Conservation (phyloP, 2,888 invertebrate species). For the Mesodorylaimus sp. region DNA sequence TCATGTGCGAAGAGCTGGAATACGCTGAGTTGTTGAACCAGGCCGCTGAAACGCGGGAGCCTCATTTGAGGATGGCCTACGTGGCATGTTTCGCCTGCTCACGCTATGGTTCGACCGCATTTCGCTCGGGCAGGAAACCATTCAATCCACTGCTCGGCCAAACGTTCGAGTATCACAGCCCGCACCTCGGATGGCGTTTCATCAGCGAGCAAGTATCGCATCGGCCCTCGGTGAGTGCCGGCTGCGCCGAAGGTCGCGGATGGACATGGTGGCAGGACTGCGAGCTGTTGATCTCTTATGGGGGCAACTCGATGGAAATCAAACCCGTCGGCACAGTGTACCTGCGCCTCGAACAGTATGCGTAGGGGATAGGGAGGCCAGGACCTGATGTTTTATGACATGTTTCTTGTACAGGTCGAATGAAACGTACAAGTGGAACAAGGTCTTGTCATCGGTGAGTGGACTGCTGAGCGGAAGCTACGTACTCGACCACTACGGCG, state of each 20-base stretch:
- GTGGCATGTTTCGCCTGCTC: slow-evolving; percentile 82
- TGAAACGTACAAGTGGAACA: slow-evolving; percentile 56
- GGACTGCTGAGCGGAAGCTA: slow-evolving; percentile 61
- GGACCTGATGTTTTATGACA: too few relatives aligned
- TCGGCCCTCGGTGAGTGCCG: slow-evolving; percentile 4
- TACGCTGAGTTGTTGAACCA: slow-evolving; percentile 3
- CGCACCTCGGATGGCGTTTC: slow-evolving; percentile 68
- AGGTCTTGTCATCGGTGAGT: slow-evolving; percentile 67
- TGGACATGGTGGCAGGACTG: slow-evolving; percentile 7
- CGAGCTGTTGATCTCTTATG: not conserved
- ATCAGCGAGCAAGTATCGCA: slow-evolving; percentile 51
- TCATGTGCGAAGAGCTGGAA: slow-evolving; percentile 5
- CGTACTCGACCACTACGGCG: slow-evolving; percentile 71
- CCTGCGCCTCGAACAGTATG: too few relatives aligned
- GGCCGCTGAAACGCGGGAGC: not conserved
- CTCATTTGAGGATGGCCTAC: slow-evolving; percentile 12
- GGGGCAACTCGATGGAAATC: slow-evolving; percentile 6
- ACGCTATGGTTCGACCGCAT: slow-evolving; percentile 37
- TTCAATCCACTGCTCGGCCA: slow-evolving; percentile 92
- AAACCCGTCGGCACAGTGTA: not conserved
- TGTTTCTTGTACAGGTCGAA: slow-evolving; percentile 42
- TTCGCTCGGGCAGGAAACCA: slow-evolving; percentile 66
- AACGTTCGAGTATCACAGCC: slow-evolving; percentile 81
- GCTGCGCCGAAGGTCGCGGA: slow-evolving; percentile 2
- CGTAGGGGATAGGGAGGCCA: too few relatives aligned